Conservation (phyloP, 2,888 invertebrate species). For the Thumatha senex region DNA sequence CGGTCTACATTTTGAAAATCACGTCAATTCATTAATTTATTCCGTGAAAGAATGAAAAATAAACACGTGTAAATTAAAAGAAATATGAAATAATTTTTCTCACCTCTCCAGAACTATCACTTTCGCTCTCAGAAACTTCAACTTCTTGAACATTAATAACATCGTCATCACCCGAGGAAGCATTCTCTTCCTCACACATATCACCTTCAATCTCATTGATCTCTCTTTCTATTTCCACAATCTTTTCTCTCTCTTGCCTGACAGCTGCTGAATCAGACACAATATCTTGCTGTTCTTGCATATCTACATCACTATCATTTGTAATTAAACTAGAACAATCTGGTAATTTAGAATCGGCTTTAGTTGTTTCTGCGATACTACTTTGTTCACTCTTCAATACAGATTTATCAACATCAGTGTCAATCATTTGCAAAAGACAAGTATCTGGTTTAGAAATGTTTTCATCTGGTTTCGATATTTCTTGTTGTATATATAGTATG, state of each 20-base stretch:
- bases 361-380: constrained; percentile 46
- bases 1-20: no score
- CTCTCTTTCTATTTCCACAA: constrained; percentile 74
- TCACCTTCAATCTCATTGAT: constrained; percentile 72
- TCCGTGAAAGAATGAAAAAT: no score
- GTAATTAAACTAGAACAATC: constrained; percentile 67
- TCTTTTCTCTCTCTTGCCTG: constrained; percentile 66
- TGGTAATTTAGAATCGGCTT: constrained; percentile 29
- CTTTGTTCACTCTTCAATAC: constrained; percentile 58
- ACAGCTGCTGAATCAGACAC: constrained; percentile 42
- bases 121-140: constrained; percentile 25
- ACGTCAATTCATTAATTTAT: no score
- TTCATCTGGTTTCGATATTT: constrained; percentile 28
- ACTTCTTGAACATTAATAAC: constrained; percentile 11
- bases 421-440: constrained; percentile 48
- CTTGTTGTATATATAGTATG: constrained; percentile 30
- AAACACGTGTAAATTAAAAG: no score
- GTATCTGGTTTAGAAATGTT: constrained; percentile 39
- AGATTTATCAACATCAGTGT: constrained; percentile 57
- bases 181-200: constrained; percentile 54
- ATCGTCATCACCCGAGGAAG: constrained; percentile 24
- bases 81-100: not conserved
- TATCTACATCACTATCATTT: constrained; percentile 68
- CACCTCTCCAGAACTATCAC: constrained; percentile 24
- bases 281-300: constrained; percentile 39